phyloP scores from a whole-genome alignment of 1,140 invertebrate species.

The Halesus radiatus region DNA sequence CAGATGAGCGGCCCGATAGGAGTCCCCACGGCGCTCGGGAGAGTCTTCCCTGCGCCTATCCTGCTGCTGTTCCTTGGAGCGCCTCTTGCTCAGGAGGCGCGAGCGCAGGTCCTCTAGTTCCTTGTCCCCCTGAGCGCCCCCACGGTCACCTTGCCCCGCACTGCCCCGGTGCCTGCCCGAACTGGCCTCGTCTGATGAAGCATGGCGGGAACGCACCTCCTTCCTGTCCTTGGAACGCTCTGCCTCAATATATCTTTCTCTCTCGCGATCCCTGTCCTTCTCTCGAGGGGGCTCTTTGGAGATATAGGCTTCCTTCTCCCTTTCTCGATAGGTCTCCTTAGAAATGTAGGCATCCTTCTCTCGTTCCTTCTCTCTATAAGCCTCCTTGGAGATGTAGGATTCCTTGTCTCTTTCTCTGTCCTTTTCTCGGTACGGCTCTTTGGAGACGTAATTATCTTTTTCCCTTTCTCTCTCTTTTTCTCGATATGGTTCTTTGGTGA shows the following conservation, averaged over 20 bases:
- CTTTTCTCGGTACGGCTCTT: constrained; percentile 61
- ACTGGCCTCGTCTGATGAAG: constrained; percentile 59
- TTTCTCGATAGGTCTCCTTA: constrained; percentile 66
- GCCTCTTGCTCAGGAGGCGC: constrained; percentile 76
- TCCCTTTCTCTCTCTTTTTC: constrained; percentile 61
- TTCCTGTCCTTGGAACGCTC: constrained; percentile 58
- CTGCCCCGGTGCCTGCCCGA: constrained; percentile 60
- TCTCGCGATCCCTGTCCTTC: constrained; percentile 33
- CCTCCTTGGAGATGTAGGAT: constrained; percentile 63
- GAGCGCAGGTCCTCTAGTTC: constrained; percentile 82
- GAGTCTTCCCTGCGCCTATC: constrained; percentile 57
- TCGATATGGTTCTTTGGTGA: constrained; percentile 54
- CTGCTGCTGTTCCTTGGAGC: constrained; percentile 69
- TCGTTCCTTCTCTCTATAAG: constrained; percentile 56
- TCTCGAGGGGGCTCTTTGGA: constrained; percentile 57
- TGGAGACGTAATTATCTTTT: constrained; percentile 58
- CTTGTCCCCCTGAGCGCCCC: constrained; percentile 71
- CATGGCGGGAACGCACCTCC: constrained; percentile 10
- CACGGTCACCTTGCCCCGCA: constrained; percentile 73
- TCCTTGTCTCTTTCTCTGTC: constrained; percentile 64
- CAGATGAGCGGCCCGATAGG: constrained; percentile 71
- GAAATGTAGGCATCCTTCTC: constrained; percentile 59
- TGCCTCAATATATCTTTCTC: constrained; percentile 54
- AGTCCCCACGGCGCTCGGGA: constrained; percentile 48
- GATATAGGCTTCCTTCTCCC: constrained; percentile 63